Evolutionary conservation across 2,888 invertebrate genomes (phyloP), one percentile per base, ranked within the genome.

Genomic region (Dioctria rufipes): DNA sequence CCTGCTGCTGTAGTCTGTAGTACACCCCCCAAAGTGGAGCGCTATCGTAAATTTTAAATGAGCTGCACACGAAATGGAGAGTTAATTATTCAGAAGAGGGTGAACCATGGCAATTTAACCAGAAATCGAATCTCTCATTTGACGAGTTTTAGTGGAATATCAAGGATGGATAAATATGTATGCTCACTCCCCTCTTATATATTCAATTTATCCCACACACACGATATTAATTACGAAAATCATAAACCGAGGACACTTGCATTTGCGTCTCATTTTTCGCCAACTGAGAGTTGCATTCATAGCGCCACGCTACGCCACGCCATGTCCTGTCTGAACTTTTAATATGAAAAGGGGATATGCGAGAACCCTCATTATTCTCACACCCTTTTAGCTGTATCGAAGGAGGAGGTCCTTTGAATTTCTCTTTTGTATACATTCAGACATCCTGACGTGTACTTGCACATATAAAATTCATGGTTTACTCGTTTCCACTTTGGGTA

Each of bases 81-180:
- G 77, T 77, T 77, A 77, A 77, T 77, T 77, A 77, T 77, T 77
- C 77, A 77, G 63, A 43, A 77, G n/a, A 54, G 49, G 49, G 39
- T 37, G 43, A 63, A n/a, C 77, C 25, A 54, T 61, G 42, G 75
- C 25, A 51, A 73, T 40, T 39, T 13, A 42, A 13, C 43, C 25
- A 39, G 73, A 73, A 73, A 40, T 73, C 42, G 54, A 73, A 77
- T 63, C 63, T 46, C 40, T 77, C 58, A 9, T 63, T 13, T 25
- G 11, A 11, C 58, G 9, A 37, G 63, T 37, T 25, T 25, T 61
- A 39, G 37, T 25, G 61, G 4, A 13, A 66, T 43, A 11, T n/a
- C 11, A 46, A 13, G 66, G 46, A n/a, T 25, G 37, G 40, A 51
- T 63, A 63, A 54, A 54, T 54, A 54, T 54, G 54, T 3, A n/a